These are phyloP conservation scores for Aproaerema taeniolella DNA, from an alignment of 2,888 invertebrate species.

Conservation along the genomic window DNA sequence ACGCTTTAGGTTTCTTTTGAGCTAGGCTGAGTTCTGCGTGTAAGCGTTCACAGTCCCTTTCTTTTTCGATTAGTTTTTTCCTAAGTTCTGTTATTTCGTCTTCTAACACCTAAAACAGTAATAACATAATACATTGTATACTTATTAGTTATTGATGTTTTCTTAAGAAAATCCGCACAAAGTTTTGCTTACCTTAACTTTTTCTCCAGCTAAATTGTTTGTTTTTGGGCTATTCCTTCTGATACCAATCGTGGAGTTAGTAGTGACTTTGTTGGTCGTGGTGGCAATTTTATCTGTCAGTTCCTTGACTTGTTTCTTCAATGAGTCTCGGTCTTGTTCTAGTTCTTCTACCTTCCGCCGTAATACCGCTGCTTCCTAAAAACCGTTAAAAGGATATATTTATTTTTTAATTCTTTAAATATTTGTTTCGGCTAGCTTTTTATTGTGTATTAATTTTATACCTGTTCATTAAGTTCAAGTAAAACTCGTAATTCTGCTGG, in stretches of 20 bases:
- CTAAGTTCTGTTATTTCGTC: constrained; percentile 85
- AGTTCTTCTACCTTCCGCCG: constrained; percentile 90
- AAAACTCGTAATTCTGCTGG: constrained; percentile 89
- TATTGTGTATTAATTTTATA: too few species aligned
- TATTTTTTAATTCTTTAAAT: too few species aligned
- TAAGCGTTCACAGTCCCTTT: constrained; percentile 86
- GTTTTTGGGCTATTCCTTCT: constrained; percentile 51
- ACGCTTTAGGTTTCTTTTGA: constrained; percentile 79
- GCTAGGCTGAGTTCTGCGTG: constrained; percentile 82
- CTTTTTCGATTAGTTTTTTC: constrained; percentile 88
- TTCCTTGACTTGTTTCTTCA: constrained; percentile 86
- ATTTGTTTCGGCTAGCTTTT: neutral
- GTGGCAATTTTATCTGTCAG: constrained; percentile 83
- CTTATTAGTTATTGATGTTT: neutral
- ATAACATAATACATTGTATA: neutral
- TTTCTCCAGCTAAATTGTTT: constrained; percentile 80
- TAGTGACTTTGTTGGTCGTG: constrained; percentile 50
- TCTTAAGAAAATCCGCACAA: neutral
- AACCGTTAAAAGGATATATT: too few species aligned
- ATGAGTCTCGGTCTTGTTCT: constrained; percentile 86
- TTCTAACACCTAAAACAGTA: constrained; percentile 74
- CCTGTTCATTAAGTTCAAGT: constrained; percentile 92
- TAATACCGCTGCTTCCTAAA: constrained; percentile 87
- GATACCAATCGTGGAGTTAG: constrained; percentile 42
- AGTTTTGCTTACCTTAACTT: constrained; percentile 72